Percentiles rank a stretch among this genome's conserved stretches.
Evolutionary conservation across 2,888 invertebrate species (phyloP).

Genomic region (Tromatobia lineatoria): DNA sequence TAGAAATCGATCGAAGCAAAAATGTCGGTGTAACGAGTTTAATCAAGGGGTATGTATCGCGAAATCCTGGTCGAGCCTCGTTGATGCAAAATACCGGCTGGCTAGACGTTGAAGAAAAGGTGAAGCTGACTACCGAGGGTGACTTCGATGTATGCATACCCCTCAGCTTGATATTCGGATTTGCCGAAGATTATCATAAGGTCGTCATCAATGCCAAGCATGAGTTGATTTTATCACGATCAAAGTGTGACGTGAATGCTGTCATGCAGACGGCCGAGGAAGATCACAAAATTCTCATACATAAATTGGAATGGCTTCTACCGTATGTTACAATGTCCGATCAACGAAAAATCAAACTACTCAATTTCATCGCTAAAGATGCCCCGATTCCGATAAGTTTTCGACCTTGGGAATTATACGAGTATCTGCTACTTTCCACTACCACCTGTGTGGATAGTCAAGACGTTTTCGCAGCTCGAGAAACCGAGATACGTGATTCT

Average conservation of each 20-base stretch:
- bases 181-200: constrained; percentile 63
- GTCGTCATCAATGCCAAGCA: constrained; percentile 67
- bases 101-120: constrained; percentile 30
- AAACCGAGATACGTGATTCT: constrained; percentile 33
- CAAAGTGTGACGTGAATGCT: constrained; percentile 76
- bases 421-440: constrained; percentile 79
- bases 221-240: constrained; percentile 74
- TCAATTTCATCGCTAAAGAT: constrained; percentile 64
- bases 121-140: constrained; percentile 63
- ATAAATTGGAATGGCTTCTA: constrained; percentile 69
- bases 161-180: constrained; percentile 78
- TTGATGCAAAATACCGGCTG: constrained; percentile 75
- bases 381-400: constrained; percentile 71
- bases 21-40: constrained; percentile 78
- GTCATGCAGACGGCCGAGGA: constrained; percentile 70
- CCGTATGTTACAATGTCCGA: constrained; percentile 63
- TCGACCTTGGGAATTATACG: too few species aligned
- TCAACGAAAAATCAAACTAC: constrained; percentile 64
- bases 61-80: constrained; percentile 72
- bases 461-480: constrained; percentile 33
- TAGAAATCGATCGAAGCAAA: constrained; percentile 76
- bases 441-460: constrained; percentile 27
- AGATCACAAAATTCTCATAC: constrained; percentile 72
- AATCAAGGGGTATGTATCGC: constrained; percentile 79
- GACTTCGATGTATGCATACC: constrained; percentile 78